Evolutionary conservation across 2,113 vertebrate species (phyloP).

Genomic region (Mesembrinibis cayennensis): DNA sequence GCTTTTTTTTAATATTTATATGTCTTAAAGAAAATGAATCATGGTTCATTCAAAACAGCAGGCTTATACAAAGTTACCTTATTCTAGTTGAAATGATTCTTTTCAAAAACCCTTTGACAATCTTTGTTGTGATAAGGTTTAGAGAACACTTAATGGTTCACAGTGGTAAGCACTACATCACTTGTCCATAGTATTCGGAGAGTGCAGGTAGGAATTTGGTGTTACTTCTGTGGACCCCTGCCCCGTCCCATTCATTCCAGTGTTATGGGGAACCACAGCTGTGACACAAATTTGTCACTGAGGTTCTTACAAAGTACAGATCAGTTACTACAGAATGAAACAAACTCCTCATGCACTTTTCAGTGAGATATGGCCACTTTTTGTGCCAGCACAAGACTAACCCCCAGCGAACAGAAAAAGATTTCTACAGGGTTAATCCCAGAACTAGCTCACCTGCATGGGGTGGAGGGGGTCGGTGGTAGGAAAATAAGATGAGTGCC

Average conservation of each 20-base stretch:
- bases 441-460: background rate
- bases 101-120: background rate
- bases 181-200: background rate
- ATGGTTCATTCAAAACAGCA: background rate
- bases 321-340: background rate
- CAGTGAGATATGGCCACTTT: background rate
- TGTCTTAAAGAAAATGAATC: background rate
- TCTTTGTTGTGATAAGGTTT: background rate
- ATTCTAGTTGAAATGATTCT: background rate
- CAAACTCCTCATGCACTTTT: background rate
- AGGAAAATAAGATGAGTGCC: background rate
- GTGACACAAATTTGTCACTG: background rate
- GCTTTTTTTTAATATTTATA: background rate
- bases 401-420: accelerated
- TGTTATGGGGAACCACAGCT: background rate
- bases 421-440: background rate
- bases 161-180: background rate
- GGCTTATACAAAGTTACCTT: background rate
- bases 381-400: background rate
- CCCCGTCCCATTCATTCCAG: background rate
- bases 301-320: background rate
- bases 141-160: background rate
- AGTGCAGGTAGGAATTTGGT: background rate
- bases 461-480: accelerated
- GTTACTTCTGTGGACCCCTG: background rate